Percentiles rank a stretch among this genome's conserved stretches.
Conservation (phyloP, 1,140 invertebrate genomes). For the Antheraea pernyi region DNA sequence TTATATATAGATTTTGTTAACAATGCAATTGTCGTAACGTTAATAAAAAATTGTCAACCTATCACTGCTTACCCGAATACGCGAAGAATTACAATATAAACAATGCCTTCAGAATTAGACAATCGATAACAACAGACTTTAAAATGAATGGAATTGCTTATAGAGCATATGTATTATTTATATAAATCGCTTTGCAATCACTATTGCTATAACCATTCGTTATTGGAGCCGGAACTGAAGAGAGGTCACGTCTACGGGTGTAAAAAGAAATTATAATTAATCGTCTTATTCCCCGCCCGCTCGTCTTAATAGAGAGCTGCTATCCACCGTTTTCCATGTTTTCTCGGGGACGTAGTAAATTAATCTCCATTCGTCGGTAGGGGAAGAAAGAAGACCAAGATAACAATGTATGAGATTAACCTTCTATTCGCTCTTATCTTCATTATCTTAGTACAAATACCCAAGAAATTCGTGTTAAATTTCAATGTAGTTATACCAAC, state of each 20-base stretch:
- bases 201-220: neutral
- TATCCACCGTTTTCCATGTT: constrained; percentile 66
- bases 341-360: constrained; percentile 69
- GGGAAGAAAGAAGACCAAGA: constrained; percentile 30
- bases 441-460: neutral
- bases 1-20: too few species aligned
- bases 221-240: constrained; percentile 11
- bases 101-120: too few species aligned
- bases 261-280: constrained; percentile 76
- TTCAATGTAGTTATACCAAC: too few species aligned
- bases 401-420: neutral
- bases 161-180: too few species aligned
- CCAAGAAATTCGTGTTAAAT: too few species aligned
- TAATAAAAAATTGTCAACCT: too few species aligned
- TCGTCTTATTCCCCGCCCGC: constrained; percentile 57
- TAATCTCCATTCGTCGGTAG: constrained; percentile 65
- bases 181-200: neutral
- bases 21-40: too few species aligned
- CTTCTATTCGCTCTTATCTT: neutral
- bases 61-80: too few species aligned
- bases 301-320: constrained; percentile 71
- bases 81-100: too few species aligned
- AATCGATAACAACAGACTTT: too few species aligned
- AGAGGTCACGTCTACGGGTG: constrained; percentile 40
- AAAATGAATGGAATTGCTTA: too few species aligned